These are phyloP conservation scores for Saiga tatarica DNA, from an alignment of 2,113 vertebrate genomes.

Conservation along the genomic window DNA sequence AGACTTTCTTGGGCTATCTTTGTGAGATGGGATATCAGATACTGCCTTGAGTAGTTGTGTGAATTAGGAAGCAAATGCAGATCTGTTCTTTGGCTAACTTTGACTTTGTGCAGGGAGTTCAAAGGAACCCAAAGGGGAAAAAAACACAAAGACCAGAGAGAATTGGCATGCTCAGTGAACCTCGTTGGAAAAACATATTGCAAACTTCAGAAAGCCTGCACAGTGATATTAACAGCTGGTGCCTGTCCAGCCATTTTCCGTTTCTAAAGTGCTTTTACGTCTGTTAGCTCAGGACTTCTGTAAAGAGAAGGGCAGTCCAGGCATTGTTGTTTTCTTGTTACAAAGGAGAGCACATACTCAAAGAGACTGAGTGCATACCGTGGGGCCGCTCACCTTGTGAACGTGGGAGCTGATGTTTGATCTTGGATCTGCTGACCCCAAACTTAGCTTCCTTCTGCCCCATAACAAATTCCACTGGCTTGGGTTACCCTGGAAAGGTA, in stretches of 20 bases:
- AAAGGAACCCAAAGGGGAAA: conserved; percentile 25
- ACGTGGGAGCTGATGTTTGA: background rate
- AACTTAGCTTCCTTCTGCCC: background rate
- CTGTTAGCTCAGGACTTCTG: background rate
- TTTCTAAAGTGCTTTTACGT: background rate
- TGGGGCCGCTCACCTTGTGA: background rate
- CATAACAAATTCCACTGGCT: background rate
- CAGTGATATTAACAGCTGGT: background rate
- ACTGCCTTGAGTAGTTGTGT: background rate
- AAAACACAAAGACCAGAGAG: conserved; percentile 52
- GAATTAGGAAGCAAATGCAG: conserved; percentile 31
- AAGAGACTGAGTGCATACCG: background rate
- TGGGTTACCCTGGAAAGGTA: background rate
- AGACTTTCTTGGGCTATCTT: background rate
- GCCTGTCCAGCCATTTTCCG: background rate
- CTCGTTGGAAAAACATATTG: background rate
- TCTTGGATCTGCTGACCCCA: background rate
- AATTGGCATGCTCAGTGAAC: background rate
- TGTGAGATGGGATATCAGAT: background rate
- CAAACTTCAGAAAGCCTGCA: background rate
- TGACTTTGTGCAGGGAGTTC: conserved; percentile 24
- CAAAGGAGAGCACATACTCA: background rate
- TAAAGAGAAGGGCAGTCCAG: background rate
- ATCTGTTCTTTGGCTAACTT: conserved; percentile 27
- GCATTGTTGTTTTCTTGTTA: background rate